A percentile compares a stretch with the other conserved stretches of the same genome.
phyloP scores from a whole-genome alignment of 2,113 vertebrate genomes.

The Emydura subglobosa region DNA sequence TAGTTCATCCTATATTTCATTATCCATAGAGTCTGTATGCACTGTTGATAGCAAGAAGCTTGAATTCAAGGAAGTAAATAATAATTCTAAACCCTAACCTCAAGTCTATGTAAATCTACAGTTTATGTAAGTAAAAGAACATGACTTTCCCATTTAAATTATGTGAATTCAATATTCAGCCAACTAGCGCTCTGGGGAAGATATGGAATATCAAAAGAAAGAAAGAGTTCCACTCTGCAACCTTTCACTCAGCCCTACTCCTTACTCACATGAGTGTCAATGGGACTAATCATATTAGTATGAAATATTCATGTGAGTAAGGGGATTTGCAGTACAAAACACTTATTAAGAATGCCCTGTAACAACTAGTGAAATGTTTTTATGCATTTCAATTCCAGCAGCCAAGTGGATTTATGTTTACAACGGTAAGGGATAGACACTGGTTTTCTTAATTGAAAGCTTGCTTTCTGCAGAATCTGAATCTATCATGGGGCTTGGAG shows the following conservation, averaged over 20 bases:
- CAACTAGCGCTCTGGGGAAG: not conserved
- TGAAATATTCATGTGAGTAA: not conserved
- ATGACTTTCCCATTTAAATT: not conserved
- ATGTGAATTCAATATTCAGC: not conserved
- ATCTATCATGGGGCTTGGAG: not conserved
- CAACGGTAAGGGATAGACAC: not conserved
- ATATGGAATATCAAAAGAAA: not conserved
- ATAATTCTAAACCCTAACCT: not conserved
- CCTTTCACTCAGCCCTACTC: not conserved
- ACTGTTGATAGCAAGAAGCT: not conserved
- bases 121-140: not conserved
- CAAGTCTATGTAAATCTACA: not conserved
- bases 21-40: not conserved
- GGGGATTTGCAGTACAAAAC: not conserved
- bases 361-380: not conserved
- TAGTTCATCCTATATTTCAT: not conserved
- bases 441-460: not conserved
- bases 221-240: not conserved
- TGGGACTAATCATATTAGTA: not conserved
- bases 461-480: not conserved
- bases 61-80: not conserved
- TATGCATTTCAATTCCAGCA: not conserved
- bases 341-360: not conserved
- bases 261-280: not conserved
- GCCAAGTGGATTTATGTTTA: not conserved